phyloP scores from a whole-genome alignment of 2,113 vertebrate species.

The Porphyrio hochstetteri region DNA sequence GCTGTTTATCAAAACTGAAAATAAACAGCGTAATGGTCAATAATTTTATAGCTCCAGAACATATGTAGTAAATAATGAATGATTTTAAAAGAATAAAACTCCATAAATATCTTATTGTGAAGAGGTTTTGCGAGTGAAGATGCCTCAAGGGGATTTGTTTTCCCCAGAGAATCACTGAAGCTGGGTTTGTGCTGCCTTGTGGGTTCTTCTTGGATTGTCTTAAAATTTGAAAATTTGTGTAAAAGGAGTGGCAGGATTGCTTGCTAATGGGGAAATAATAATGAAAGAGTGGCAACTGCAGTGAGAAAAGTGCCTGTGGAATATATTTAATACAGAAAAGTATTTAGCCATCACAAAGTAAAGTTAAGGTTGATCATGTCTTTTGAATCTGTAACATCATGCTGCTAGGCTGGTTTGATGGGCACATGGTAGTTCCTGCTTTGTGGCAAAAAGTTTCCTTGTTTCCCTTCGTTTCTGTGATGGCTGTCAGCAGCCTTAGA shows the following conservation, averaged over 20 bases:
- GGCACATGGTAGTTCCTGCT: background rate
- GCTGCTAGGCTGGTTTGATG: background rate
- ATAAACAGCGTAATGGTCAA: background rate
- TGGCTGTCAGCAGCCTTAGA: background rate
- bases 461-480: background rate
- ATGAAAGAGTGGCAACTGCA: background rate
- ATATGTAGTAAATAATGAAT: background rate
- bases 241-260: background rate
- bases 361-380: background rate
- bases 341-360: background rate
- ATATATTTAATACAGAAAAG: background rate
- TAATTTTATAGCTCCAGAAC: background rate
- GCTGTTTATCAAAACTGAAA: background rate
- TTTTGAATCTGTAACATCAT: background rate
- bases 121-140: background rate
- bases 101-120: background rate
- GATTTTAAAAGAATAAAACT: background rate
- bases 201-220: background rate
- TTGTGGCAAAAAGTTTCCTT: background rate
- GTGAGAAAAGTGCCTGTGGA: background rate
- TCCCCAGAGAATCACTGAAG: background rate
- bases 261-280: background rate
- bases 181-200: background rate
- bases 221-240: background rate
- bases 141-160: background rate